Evolutionary conservation across 2,113 vertebrate genomes (phyloP), one percentile per base, ranked within the genome.

Genomic region (Hippocampus zosterae): DNA sequence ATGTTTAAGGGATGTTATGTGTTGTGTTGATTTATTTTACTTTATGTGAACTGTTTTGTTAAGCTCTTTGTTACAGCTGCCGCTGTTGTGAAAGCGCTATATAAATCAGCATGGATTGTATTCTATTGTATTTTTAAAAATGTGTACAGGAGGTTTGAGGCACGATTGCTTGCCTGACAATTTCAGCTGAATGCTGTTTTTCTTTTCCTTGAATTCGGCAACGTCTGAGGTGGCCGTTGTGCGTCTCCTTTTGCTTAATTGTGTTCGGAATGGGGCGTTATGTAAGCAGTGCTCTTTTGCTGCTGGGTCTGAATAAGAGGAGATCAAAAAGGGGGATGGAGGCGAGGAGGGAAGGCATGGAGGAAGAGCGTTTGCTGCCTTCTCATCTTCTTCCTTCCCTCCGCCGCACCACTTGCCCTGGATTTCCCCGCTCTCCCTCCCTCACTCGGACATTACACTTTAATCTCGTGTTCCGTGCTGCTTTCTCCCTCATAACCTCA

Each of bases 361-460:
- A 83, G 78, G 79, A 85, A 80, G 72, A 75, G 79, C 84, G 84
- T 86, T 77, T 85, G 81, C 83, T 77, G 78, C 86, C 74, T 84
- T 86, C 71, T 82, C 76, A 73, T 82, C 72, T 72, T 84, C 84
- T 89, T 84, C 78, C 85, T 90, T 88, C 81, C 71, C 81, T 80
- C 72, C 80, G 84, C 81, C 80, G 75, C 80, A 72, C 77, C 83
- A 83, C 83, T 84, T 88, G 86, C 82, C 80, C 87, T 80, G 81
- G 74, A 81, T 90, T 85, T 76, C 50, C 69, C 56, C 80, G 68
- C 73, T 76, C 77, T 81, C 75, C 79, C 82, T 75, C 76, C 65
- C 72, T 85, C 83, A 80, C 74, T 68, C 81, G 84, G 78, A 88
- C 87, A 87, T 88, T 85, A 82, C 81, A 82, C 86, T 89, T 85